Evolutionary conservation across 2,113 vertebrate species (phyloP), one percentile per base, ranked within the genome.

Genomic region (Nyctibius bracteatus): DNA sequence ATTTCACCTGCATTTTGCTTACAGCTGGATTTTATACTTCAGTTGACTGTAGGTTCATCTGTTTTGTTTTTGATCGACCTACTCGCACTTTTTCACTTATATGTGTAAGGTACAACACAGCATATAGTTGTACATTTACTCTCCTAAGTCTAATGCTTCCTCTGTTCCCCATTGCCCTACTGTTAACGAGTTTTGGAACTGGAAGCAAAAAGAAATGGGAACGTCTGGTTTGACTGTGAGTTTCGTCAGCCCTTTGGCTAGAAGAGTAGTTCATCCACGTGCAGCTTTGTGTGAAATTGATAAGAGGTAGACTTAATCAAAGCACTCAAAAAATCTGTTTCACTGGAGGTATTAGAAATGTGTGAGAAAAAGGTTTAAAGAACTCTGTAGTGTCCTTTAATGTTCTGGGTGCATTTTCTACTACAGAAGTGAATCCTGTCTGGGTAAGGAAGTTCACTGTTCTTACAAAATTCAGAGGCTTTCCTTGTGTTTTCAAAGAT

Each of bases 251-350:
- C 94, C 95, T 67, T 8, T 57, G 90, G 88, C 86, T 65, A 23
- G 51, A 46, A 17, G 44, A 67, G 68, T 15, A 47, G 24, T 65
- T 94, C 86, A 65, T 54, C 92, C 70, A 7, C 62, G 77, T 77
- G 90, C 74, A 94, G 85, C 79, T 87, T 65, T 65, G 58, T 88
- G 81, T 83, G 90, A 90, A 80, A 86, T 70, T 75, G 94, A 77
- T 94, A 91, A 93, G 57, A 37, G 41, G 41, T 3, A 16, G 57
- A 72, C 78, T 96, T 91, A 74, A 96, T 88, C 75, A 90, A 81
- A 91, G 41, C 57, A 35, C 78, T 72, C n/a, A 9, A 57, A 79
- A 74, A 85, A 74, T 70, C 81, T 79, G 54, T 82, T 74, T 91
- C 82, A 37, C 72, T 63, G 61, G 51, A 88, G 43, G 59, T 80